phyloP scores from a whole-genome alignment of 2,113 vertebrate genomes.

The Podarcis raffonei region DNA sequence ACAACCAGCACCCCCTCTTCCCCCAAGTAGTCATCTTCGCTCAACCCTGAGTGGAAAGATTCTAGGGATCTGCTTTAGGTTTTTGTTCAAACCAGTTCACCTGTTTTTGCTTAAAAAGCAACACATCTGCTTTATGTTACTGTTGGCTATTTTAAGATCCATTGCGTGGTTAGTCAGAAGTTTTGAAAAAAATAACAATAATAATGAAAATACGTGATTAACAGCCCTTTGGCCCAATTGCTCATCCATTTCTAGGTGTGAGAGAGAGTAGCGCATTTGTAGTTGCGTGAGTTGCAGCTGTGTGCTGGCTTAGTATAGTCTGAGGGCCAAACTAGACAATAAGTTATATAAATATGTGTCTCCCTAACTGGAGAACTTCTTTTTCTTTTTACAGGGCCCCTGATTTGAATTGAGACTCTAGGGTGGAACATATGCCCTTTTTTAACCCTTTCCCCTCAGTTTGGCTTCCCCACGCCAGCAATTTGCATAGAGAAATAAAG shows the following conservation, averaged over 20 bases:
- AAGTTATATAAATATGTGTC: neutral
- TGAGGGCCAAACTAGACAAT: neutral
- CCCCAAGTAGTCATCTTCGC: conserved; percentile 38
- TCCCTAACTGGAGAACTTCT: neutral
- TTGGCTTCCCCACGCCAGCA: no score
- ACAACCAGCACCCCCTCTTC: conserved; percentile 15
- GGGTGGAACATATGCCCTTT: neutral
- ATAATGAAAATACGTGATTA: conserved; percentile 52
- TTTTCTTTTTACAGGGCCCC: neutral
- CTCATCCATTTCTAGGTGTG: conserved; percentile 24
- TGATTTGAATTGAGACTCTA: neutral
- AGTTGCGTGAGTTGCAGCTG: conserved; percentile 28
- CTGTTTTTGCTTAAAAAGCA: conserved; percentile 68
- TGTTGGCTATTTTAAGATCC: conserved; percentile 62
- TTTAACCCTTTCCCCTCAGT: no score
- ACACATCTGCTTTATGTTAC: conserved; percentile 64
- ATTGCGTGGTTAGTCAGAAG: conserved; percentile 51
- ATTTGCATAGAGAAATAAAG: no score
- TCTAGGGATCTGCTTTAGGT: conserved; percentile 66
- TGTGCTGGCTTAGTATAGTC: neutral
- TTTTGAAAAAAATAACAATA: conserved; percentile 41
- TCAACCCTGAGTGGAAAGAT: conserved; percentile 56
- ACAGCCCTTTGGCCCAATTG: conserved; percentile 40
- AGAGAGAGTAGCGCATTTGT: conserved; percentile 21
- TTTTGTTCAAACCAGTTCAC: conserved; percentile 66